Evolutionary conservation across 30 jellyfish, hydroid and myxozoan species (phyloP), one percentile per base, ranked within the genome.

Genomic region (Hydractinia echinata): DNA sequence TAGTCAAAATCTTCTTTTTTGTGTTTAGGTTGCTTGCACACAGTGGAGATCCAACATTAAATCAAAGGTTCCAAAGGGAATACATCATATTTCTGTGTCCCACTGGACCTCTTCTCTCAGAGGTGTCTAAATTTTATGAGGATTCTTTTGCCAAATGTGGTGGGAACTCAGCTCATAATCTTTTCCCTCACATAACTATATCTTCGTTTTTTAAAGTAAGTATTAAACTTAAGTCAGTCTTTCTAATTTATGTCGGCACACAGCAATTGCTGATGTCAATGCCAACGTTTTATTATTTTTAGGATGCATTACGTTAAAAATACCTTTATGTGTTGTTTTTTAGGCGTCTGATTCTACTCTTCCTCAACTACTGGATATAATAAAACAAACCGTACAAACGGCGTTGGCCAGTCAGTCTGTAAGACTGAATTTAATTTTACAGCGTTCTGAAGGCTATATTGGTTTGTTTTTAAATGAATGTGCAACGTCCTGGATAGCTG

Each of bases 121-220:
- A 77, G 8, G 88, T 92, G 7, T 56, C 82, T 14, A 84, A 88
- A 54, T 92, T 87, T 54, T 92, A 91, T 93, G 64, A 89, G 54
- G 82, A 77, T 5, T 87, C 98, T 4, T 81, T 61, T 48, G 77
- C 61, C 14, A 88, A 81, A 50, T 86, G 96, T 87, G 98, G 98
- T 7, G 77, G 95, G 5, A 92, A 92, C 84, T 89, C 96, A 51
- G 94, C 96, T 5, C 98, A 92, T 80, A 95, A 83, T 50, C 82
- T 89, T n/a, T 92, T 92, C 62, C 98, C 98, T 8, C 98, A 92
- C 51, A 68, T 92, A 21, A 92, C 98, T n/a, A 73, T 92, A 53
- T 88, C 98, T 18, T 83, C 97, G 21, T 87, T 92, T 77, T 92
- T 92, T 79, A 82, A 92, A 93, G 98, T 92, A 48, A 62, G 80